A percentile compares a stretch with the other conserved stretches of the same genome.
These are phyloP conservation scores for Pyrrhia umbra DNA, from an alignment of 2,888 invertebrate genomes.

Conservation along the genomic window DNA sequence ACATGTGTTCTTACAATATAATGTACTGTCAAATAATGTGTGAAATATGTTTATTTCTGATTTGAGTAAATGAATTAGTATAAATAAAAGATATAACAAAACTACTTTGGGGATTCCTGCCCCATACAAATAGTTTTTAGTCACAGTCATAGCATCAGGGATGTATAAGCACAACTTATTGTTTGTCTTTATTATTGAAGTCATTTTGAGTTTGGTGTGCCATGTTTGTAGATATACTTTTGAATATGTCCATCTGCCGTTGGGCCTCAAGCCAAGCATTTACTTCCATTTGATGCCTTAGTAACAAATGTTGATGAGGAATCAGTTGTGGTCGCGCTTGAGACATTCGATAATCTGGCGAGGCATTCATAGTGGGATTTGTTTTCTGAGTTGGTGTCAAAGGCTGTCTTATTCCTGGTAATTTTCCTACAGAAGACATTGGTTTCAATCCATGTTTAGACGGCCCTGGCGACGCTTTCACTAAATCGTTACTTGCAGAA, in stretches of 20 bases:
- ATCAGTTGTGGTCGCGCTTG: slow-evolving; percentile 71
- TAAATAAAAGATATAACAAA: slow-evolving; percentile 22
- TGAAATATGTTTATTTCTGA: not conserved
- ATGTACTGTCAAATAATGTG: slow-evolving; percentile 8
- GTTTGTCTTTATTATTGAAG: slow-evolving; percentile 83
- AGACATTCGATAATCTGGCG: slow-evolving; percentile 75
- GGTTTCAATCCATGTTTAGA: slow-evolving; percentile 80
- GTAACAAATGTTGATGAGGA: slow-evolving; percentile 71
- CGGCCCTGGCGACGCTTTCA: slow-evolving; percentile 78
- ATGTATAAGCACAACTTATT: slow-evolving; percentile 57
- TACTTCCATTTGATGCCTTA: slow-evolving; percentile 84
- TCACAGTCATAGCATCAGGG: not conserved
- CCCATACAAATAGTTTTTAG: slow-evolving; percentile 15
- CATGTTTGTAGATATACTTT: slow-evolving; percentile 81
- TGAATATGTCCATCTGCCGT: slow-evolving; percentile 81
- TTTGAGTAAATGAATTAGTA: not conserved
- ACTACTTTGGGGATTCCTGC: slow-evolving; percentile 25
- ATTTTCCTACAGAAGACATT: slow-evolving; percentile 74
- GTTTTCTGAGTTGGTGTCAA: slow-evolving; percentile 74
- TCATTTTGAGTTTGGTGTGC: slow-evolving; percentile 82
- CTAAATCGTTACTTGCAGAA: slow-evolving; percentile 75
- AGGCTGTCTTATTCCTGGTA: slow-evolving; percentile 78
- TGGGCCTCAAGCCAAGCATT: slow-evolving; percentile 85
- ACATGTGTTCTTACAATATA: not conserved
- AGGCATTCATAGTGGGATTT: slow-evolving; percentile 70